A percentile compares a stretch with the other conserved stretches of the same genome.
Evolutionary conservation across 2,888 invertebrate genomes (phyloP).

Genomic region (Allolobophora icterica): DNA sequence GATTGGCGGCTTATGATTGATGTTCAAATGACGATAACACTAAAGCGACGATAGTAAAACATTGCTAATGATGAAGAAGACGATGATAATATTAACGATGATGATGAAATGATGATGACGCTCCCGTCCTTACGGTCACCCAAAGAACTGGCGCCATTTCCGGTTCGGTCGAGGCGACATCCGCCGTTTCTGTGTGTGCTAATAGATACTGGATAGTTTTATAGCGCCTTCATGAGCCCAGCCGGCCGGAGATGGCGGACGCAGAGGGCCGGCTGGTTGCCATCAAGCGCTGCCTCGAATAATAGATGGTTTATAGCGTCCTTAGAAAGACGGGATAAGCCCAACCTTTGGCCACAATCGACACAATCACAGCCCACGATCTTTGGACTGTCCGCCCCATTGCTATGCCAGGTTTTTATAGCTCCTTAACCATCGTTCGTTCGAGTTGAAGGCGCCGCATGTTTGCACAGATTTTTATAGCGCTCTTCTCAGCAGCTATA

Average conservation of each 20-base stretch:
- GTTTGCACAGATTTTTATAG: background rate
- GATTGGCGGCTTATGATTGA: too few species aligned
- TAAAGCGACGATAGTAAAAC: too few species aligned
- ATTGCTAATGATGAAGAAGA: too few species aligned
- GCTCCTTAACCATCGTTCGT: background rate
- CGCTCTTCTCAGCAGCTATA: background rate
- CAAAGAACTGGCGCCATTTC: background rate
- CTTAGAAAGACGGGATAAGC: background rate
- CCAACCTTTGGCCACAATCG: constrained; percentile 17
- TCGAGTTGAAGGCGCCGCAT: background rate
- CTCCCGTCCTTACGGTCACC: too few species aligned
- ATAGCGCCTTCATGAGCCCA: background rate
- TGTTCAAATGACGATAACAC: too few species aligned
- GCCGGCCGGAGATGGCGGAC: background rate
- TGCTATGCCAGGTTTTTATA: background rate
- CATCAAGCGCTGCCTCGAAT: background rate
- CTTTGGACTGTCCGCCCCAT: background rate
- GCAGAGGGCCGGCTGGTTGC: background rate
- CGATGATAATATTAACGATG: too few species aligned
- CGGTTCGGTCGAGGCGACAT: background rate
- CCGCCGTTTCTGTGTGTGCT: background rate
- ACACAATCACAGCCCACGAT: background rate
- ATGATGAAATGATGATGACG: too few species aligned
- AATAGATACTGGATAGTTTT: background rate
- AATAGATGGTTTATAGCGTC: constrained; percentile 9